Conservation (phyloP, 1,140 invertebrate genomes). For the Drosophila seguyi region DNA sequence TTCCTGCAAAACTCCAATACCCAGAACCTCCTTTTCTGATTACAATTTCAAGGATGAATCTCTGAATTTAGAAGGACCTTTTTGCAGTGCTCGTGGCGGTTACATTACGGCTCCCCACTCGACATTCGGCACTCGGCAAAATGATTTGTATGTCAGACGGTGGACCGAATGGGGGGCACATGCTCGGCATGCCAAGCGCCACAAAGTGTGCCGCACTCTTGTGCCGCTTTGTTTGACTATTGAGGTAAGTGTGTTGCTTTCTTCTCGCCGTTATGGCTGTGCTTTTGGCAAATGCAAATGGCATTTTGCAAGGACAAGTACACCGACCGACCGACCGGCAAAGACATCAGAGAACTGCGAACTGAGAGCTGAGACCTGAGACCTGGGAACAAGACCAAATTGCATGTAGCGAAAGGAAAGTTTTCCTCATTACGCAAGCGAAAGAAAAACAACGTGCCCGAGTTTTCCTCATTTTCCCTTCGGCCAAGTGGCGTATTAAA, state of each 20-base stretch:
- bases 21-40: no score
- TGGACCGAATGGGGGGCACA: slow-evolving; percentile 54
- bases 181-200: slow-evolving; percentile 66
- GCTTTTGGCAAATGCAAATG: slow-evolving; percentile 80
- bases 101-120: slow-evolving; percentile 51
- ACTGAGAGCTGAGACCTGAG: slow-evolving; percentile 12
- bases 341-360: slow-evolving; percentile 14
- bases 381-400: slow-evolving; percentile 38
- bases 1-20: no score
- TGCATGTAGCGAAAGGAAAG: slow-evolving; percentile 52
- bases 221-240: slow-evolving; percentile 73
- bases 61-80: slow-evolving; percentile 1
- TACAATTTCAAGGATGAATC: not conserved
- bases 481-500: slow-evolving; percentile 50
- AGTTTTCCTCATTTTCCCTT: slow-evolving; percentile 35
- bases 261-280: slow-evolving; percentile 54
- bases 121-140: slow-evolving; percentile 59
- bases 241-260: slow-evolving; percentile 77
- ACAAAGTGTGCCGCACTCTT: slow-evolving; percentile 77
- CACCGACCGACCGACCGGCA: slow-evolving; percentile 24
- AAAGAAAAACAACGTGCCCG: slow-evolving; percentile 41
- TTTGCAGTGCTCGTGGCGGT: slow-evolving; percentile 24
- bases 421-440: slow-evolving; percentile 54
- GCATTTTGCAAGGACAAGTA: slow-evolving; percentile 73
- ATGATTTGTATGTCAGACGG: slow-evolving; percentile 79